Conservation (phyloP, 2,113 vertebrate species). For the Grantiella picta region DNA sequence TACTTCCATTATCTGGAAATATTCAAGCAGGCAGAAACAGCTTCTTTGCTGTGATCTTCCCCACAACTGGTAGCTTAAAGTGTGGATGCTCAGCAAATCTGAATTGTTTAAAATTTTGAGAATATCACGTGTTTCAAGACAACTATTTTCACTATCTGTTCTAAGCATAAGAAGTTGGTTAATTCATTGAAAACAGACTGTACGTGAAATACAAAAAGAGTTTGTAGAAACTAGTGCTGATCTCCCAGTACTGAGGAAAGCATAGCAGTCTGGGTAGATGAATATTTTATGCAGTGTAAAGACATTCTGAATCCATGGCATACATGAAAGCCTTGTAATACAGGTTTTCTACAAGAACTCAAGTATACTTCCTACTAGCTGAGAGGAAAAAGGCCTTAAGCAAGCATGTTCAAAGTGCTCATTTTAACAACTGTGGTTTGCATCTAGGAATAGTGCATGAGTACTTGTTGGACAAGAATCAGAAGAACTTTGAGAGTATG, state of each 20-base stretch:
- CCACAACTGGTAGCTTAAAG: background rate
- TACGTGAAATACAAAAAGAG: background rate
- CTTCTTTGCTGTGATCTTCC: background rate
- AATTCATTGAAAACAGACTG: background rate
- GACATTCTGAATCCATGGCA: background rate
- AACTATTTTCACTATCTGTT: background rate
- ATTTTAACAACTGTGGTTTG: slow-evolving; percentile 1
- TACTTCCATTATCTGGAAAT: background rate
- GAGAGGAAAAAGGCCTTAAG: slow-evolving; percentile 15
- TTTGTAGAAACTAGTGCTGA: background rate
- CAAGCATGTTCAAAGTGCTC: background rate
- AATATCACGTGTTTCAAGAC: background rate
- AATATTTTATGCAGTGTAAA: background rate
- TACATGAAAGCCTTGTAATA: background rate
- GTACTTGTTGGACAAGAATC: background rate
- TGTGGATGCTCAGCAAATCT: background rate
- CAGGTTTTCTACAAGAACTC: background rate
- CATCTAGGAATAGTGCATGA: background rate
- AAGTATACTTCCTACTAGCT: background rate
- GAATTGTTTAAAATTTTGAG: background rate
- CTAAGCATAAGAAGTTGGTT: background rate
- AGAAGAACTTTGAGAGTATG: background rate
- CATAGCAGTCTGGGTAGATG: background rate
- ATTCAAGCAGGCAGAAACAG: background rate
- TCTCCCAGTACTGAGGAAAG: background rate